Evolutionary conservation across 64 coral and sea anemone genomes (phyloP).

Genomic region (Catalaphyllia jardinei): DNA sequence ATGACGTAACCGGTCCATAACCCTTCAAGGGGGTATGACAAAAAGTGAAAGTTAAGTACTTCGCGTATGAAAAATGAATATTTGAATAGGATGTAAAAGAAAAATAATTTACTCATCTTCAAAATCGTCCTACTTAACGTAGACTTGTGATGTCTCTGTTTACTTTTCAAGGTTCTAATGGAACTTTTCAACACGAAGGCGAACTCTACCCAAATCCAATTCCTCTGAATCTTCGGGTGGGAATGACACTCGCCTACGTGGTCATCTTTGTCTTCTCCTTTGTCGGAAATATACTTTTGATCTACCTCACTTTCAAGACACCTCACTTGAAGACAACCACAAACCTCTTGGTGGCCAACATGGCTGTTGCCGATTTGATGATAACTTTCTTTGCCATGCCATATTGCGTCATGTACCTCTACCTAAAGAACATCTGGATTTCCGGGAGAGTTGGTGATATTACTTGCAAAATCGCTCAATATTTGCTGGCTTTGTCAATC

Average conservation of each 20-base stretch:
- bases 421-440: slow-evolving; percentile 28
- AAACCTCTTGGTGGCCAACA: slow-evolving; percentile 44
- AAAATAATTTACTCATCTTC: background rate
- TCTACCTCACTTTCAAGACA: slow-evolving; percentile 28
- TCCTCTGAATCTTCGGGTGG: slow-evolving; percentile 20
- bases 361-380: slow-evolving; percentile 51
- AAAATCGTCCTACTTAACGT: background rate
- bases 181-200: background rate
- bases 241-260: slow-evolving; percentile 17
- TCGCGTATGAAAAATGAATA: no score
- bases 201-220: background rate
- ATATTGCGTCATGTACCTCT: background rate
- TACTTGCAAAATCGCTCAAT: slow-evolving; percentile 43
- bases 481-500: slow-evolving; percentile 27
- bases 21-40: no score
- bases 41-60: no score
- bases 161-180: slow-evolving; percentile 9
- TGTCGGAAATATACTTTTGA: background rate
- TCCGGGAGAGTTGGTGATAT: slow-evolving; percentile 21
- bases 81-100: background rate
- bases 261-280: slow-evolving; percentile 7
- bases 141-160: background rate
- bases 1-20: no score
- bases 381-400: slow-evolving; percentile 48
- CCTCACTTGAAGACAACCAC: background rate